Evolutionary conservation across 2,888 invertebrate species (phyloP).

Genomic region (Ferrisia virgata): DNA sequence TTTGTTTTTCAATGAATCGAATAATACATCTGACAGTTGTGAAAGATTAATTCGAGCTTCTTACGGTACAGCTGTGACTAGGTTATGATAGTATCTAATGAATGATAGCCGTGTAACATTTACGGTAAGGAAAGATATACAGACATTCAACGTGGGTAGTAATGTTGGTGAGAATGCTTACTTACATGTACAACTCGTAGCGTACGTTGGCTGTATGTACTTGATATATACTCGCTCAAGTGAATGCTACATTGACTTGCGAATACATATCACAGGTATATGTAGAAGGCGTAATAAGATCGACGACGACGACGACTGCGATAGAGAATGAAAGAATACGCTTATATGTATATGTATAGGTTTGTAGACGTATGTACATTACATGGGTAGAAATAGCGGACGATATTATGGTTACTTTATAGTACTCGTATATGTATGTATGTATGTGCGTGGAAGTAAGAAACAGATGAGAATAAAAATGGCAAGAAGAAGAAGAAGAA

Average conservation of each 20-base stretch:
- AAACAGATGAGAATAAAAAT: not conserved
- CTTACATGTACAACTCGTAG: not conserved
- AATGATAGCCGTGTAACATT: no score
- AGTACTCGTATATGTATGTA: not conserved
- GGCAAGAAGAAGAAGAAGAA: not conserved
- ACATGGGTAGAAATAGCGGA: not conserved
- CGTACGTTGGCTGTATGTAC: not conserved
- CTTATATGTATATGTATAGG: not conserved
- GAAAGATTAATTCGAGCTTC: not conserved
- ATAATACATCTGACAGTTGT: not conserved
- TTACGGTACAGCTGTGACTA: not conserved
- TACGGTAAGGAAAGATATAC: not conserved
- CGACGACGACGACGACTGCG: not conserved
- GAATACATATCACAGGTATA: not conserved
- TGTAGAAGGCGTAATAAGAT: not conserved
- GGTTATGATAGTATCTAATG: no score
- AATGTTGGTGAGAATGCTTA: not conserved
- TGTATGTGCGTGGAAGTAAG: slow-evolving; percentile 1
- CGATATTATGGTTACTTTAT: not conserved
- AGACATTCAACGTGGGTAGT: not conserved
- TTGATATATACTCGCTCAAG: not conserved
- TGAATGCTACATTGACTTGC: not conserved
- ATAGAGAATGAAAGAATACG: not conserved
- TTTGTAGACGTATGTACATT: not conserved
- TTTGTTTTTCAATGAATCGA: no score